Evolutionary conservation across 2,888 invertebrate species (phyloP), one percentile per base, ranked within the genome.

Genomic region (Caenorhabditis doughertyi): DNA sequence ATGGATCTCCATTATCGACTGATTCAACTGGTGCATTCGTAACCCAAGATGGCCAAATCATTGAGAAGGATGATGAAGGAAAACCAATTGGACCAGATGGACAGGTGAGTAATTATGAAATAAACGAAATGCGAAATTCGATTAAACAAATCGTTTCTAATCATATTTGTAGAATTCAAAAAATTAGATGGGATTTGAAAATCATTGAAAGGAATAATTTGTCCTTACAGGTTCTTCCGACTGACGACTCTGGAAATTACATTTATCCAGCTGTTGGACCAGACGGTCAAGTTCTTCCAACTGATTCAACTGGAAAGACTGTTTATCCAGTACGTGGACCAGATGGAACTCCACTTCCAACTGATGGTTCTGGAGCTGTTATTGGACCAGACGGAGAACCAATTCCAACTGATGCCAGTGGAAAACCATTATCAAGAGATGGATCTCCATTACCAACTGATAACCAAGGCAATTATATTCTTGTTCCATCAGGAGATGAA

Each of bases 61-160:
- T 84, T 11, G 79, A 56, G 23, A 79, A 53, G 13, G 77, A 81
- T 47, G 81, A 71, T 11, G 76, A 81, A 32, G 81, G 77, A 25
- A 76, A 64, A 51, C 81, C 81, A 44, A 29, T 74, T n/a, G 87
- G 79, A 29, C 76, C 84, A 23, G 85, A 85, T 25, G 86, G 86
- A 32, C 81, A 21, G 21, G 58, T 58, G 9, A 5, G 35, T 35
- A n/a, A n/a, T n/a, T n/a, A n/a, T n/a, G n/a, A n/a, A n/a, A n/a
- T n/a, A n/a, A n/a, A n/a, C n/a, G n/a, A n/a, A n/a, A n/a, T n/a
- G n/a, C n/a, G n/a, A n/a, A n/a, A n/a, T n/a, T n/a, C n/a, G n/a
- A n/a, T n/a, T n/a, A n/a, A n/a, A n/a, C n/a, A n/a, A n/a, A n/a
- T n/a, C n/a, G n/a, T n/a, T n/a, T n/a, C n/a, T n/a, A n/a, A n/a